A percentile compares a stretch with the other conserved stretches of the same genome.
Conservation (phyloP, 2,888 invertebrate genomes). For the Ametastegia equiseti region DNA sequence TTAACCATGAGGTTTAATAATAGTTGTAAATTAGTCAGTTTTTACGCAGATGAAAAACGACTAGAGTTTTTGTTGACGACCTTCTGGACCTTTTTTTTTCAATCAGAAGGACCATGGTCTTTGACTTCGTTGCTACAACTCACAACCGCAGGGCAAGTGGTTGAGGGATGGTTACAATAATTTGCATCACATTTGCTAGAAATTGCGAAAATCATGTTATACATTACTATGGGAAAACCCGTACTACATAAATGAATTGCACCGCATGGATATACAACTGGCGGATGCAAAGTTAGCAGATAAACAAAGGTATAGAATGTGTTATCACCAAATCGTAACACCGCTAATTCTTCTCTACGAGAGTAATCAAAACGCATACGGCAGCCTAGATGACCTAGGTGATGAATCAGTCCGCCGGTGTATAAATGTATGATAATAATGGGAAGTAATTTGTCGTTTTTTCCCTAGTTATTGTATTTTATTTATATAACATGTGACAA, state of each 20-base stretch:
- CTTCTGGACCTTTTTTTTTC: background rate
- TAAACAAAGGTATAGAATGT: background rate
- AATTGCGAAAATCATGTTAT: background rate
- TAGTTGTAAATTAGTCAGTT: background rate
- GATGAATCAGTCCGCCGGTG: conserved; percentile 8
- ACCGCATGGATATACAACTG: background rate
- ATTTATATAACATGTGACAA: conserved; percentile 35
- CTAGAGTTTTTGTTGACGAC: background rate
- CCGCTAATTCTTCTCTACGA: background rate
- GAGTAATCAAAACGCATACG: conserved; percentile 21
- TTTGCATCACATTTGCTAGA: background rate
- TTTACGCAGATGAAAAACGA: background rate
- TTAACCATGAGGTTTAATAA: conserved; percentile 2
- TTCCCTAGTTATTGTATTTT: conserved; percentile 34
- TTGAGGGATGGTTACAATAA: background rate
- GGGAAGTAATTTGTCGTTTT: conserved; percentile 53
- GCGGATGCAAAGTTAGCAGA: conserved; percentile 27
- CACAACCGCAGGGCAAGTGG: background rate
- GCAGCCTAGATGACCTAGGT: conserved; percentile 35
- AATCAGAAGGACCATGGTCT: background rate
- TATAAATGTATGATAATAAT: conserved; percentile 47
- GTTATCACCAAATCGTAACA: conserved; percentile 36
- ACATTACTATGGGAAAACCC: conserved; percentile 16
- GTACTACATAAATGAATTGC: background rate
- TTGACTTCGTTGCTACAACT: background rate